Base-by-base conservation (phyloP, 1,140 invertebrate species). In the Drosophila sp. region DNA sequence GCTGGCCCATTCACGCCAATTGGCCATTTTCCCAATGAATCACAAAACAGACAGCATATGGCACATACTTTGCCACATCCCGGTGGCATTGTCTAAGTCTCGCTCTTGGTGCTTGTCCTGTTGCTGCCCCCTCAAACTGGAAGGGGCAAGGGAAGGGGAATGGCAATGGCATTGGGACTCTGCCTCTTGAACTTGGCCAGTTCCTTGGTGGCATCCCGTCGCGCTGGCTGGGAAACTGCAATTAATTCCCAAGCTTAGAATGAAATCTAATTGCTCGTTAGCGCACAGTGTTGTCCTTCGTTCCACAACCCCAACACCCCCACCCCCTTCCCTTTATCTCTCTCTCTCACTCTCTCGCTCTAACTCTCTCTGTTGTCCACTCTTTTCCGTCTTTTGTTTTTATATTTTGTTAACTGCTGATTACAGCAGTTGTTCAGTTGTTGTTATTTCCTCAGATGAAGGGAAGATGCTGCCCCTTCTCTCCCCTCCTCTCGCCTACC, bases 181-280 rank as follows among this genome's bases (percentile, higher is more conserved):
- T 43, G 48, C 48, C 43, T 46, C 50, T 59, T 51, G 45, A 51
- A 45, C 45, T 67, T 66, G 65, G 21, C 57, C 53, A 29, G 18
- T 29, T 45, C 40, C 34, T 34, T 54, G 54, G 13, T 40, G 62
- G 43, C 57, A 25, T 38, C 71, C 64, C 48, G 53, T 59, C 34
- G 56, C 40, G 53, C 56, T 56, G 11, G 16, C 58, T 59, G 58
- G 80, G 67, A 75, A 87, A 77, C 63, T 78, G 77, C 83, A 89
- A 89, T 89, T 89, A 89, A 89, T 89, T 89, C 90, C 90, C 86
- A 72, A 82, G 82, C 78, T 89, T 82, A 90, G 86, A 91, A 91
- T 91, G 90, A 91, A 91, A 91, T 91, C 90, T 91, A 91, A 91
- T 91, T 91, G 90, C 90, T 91, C 90, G 90, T 91, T 91, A 91